Base-by-base conservation (phyloP, 1,140 invertebrate genomes). In the Drosophila sproati region DNA sequence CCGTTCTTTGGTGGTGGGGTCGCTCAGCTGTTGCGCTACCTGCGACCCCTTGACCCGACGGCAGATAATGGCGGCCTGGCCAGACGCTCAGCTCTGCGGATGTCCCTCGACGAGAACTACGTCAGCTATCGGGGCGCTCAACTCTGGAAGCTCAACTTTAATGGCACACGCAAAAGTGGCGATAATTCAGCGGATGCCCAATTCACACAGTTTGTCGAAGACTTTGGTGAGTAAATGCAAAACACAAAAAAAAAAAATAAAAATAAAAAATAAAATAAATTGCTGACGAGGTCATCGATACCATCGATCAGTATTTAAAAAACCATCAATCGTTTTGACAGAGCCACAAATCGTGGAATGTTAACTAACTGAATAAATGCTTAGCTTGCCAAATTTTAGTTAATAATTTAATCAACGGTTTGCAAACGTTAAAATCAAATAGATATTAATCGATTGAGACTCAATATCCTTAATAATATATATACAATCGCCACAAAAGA, bases 121-220 rank as follows among this genome's bases (percentile, higher is more conserved):
- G 82, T 92, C 3, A 91, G 80, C 68, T 92, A 92, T 47, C 76
- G 82, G 2, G 91, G 83, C 37, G 82, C 77, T 32, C 91, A 92
- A 52, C 72, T 92, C 4, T 92, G 91, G 91, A 92, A 92, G 59
- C 66, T 92, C 1, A 83, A 83, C 52, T 92, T 92, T 7, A 86
- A 91, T 73, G 57, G 59, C n/a, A 89, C 83, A 7, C 66, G 60
- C 69, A 77, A 54, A 6, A 47, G 50, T 4, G 66, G 6, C 8
- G 43, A 32, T 41, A 73, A 5, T 10, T 45, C 80, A n/a, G 70
- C 80, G 60, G 80, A 89, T 75, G 80, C 70, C 2, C 57, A 89
- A n/a, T 89, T 80, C 56, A 74, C 74, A 41, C 68, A 74, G 3
- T 90, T 88, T 20, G 80, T 91, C 6, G 77, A 91, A 41, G 72